phyloP scores from a whole-genome alignment of 2,113 vertebrate species.

The Mormyrus lacerda region DNA sequence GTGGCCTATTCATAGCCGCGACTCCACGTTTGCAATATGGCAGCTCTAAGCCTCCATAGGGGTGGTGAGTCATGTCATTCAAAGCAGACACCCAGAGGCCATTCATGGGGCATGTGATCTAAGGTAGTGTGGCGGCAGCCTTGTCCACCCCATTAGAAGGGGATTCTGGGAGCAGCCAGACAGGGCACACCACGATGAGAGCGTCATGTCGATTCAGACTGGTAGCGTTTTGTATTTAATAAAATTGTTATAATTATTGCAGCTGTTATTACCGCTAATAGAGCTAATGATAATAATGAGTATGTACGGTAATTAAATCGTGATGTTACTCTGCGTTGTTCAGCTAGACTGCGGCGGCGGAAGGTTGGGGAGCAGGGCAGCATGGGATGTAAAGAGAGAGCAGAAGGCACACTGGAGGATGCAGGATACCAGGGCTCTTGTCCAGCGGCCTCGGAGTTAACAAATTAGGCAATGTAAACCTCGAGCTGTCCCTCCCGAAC shows the following conservation, averaged over 20 bases:
- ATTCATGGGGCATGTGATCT: background rate
- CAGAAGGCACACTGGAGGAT: background rate
- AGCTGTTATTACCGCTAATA: background rate
- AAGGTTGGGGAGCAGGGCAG: background rate
- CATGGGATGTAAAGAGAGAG: background rate
- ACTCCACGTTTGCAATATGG: background rate
- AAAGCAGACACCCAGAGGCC: background rate
- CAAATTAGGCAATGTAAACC: background rate
- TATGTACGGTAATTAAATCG: background rate
- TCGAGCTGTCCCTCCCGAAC: background rate
- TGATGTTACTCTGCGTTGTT: background rate
- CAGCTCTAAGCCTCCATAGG: background rate
- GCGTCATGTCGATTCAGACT: background rate
- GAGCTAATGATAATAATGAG: slow-evolving; percentile 3
- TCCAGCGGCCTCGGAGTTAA: background rate
- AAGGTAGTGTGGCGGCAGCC: background rate
- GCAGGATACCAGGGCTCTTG: background rate
- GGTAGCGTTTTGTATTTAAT: background rate
- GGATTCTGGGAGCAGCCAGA: background rate
- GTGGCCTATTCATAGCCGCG: too few species aligned
- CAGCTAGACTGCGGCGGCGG: background rate
- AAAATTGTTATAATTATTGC: background rate
- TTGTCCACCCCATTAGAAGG: background rate
- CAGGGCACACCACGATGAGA: background rate
- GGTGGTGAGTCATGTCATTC: background rate